Base-by-base conservation (phyloP, 2,888 invertebrate genomes). In the Drosophila diplacantha region DNA sequence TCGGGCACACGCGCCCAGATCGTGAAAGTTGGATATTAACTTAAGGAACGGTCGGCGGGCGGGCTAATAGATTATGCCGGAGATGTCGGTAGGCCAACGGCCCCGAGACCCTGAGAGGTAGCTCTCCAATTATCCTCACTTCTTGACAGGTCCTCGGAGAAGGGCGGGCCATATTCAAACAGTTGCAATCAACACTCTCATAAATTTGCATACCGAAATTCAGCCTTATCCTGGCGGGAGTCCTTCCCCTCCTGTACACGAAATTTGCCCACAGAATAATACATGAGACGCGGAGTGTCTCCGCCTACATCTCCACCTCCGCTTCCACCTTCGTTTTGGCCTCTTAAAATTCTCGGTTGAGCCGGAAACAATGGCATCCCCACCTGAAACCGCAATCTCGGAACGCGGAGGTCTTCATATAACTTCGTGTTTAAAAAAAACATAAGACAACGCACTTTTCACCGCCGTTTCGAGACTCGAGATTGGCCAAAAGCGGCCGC, bases 141-240 rank as follows among this genome's bases (percentile, higher is more conserved):
- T 53, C 51, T 26, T 51, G 59, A 29, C 47, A 38, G 51, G 38
- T 39, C 34, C 49, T 34, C 11, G 35, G 18, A 29, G 34, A 22
- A 44, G 38, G 54, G 38, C 16, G 39, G 20, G 38, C 34, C 70
- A 46, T 66, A 57, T 34, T 57, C 44, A 52, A 72, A 64, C 70
- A 69, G 72, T 67, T 79, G 78, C 78, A 79, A 81, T 81, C 78
- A 81, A 71, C 81, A 81, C 81, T 81, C 72, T 64, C 74, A 81
- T 79, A 79, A 79, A 79, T 79, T 79, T 79, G 81, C 78, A 79
- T 79, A 73, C 50, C 72, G 62, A 78, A 80, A 77, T 51, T 51
- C 47, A 37, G 65, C 65, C 57, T 65, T 52, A 66, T 66, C 65
- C 63, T 43, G 49, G 31, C 47, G 32, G 16, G 31, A n/a, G 35